Conservation (phyloP, 2,888 invertebrate species). For the Lepidochitona cinerea region DNA sequence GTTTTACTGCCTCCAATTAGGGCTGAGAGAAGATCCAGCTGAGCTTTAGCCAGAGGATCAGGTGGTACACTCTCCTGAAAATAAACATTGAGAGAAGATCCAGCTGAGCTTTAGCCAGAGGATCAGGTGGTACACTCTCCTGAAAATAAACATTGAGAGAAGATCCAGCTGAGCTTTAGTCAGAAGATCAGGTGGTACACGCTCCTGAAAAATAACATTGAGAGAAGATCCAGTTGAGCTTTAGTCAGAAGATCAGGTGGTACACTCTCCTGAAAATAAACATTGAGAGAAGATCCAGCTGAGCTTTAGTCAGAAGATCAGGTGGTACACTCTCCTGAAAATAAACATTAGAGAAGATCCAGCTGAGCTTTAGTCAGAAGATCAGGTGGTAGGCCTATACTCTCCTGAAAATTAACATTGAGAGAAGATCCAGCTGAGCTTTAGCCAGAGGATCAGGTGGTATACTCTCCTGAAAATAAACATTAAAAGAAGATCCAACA, state of each 20-base stretch:
- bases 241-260: slow-evolving; percentile 65
- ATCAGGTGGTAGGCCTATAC: no score
- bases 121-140: slow-evolving; percentile 62
- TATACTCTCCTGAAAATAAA: slow-evolving; percentile 53
- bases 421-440: slow-evolving; percentile 69
- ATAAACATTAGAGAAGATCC: slow-evolving; percentile 9
- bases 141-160: slow-evolving; percentile 35
- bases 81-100: slow-evolving; percentile 59
- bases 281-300: slow-evolving; percentile 66
- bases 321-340: slow-evolving; percentile 57
- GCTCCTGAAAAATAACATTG: slow-evolving; percentile 63
- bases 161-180: slow-evolving; percentile 69
- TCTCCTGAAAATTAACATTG: slow-evolving; percentile 65
- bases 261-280: slow-evolving; percentile 59
- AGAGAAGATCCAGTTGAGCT: slow-evolving; percentile 68
- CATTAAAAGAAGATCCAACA: no score
- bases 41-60: slow-evolving; percentile 68
- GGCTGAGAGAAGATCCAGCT: slow-evolving; percentile 66
- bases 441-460: slow-evolving; percentile 66
- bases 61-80: slow-evolving; percentile 57
- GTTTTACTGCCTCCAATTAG: slow-evolving; percentile 62
- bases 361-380: no score
- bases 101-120: slow-evolving; percentile 68
- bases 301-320: slow-evolving; percentile 67
- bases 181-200: no score